Percentiles rank a stretch among this genome's conserved stretches.
Conservation (phyloP, 2,888 invertebrate genomes). For the Cryptus armator region DNA sequence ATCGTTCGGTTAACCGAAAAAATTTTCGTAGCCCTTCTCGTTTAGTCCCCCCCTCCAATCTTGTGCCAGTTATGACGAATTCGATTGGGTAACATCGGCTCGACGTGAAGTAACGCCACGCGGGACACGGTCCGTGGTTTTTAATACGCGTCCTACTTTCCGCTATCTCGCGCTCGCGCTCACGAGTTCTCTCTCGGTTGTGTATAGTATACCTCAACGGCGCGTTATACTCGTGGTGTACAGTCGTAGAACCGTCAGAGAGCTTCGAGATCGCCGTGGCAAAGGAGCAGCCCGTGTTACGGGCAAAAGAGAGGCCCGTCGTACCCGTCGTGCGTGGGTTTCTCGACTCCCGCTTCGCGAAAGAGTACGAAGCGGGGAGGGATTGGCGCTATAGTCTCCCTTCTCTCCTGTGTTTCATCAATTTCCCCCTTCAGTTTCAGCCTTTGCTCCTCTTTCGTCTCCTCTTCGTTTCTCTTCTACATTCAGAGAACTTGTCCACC, state of each 20-base stretch:
- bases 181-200: constrained; percentile 58
- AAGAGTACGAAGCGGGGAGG: constrained; percentile 27
- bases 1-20: constrained; percentile 23
- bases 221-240: constrained; percentile 2
- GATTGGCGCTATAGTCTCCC: constrained; percentile 24
- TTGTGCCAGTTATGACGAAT: constrained; percentile 83
- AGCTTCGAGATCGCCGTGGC: constrained; percentile 30
- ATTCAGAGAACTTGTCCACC: constrained; percentile 6
- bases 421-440: constrained; percentile 20
- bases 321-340: constrained; percentile 33
- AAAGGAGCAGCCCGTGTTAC: constrained; percentile 15
- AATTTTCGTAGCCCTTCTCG: constrained; percentile 28
- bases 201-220: background rate
- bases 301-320: constrained; percentile 44
- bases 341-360: constrained; percentile 24
- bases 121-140: constrained; percentile 84
- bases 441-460: background rate
- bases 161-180: constrained; percentile 78
- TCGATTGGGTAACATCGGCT: constrained; percentile 82
- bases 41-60: constrained; percentile 45
- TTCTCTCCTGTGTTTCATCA: constrained; percentile 22
- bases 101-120: constrained; percentile 76
- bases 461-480: background rate
- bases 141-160: constrained; percentile 85
- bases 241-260: constrained; percentile 10